Evolutionary conservation across 2,797 vertebrate species (phyloP).

Genomic region (Arnoldichthys spilopterus): DNA sequence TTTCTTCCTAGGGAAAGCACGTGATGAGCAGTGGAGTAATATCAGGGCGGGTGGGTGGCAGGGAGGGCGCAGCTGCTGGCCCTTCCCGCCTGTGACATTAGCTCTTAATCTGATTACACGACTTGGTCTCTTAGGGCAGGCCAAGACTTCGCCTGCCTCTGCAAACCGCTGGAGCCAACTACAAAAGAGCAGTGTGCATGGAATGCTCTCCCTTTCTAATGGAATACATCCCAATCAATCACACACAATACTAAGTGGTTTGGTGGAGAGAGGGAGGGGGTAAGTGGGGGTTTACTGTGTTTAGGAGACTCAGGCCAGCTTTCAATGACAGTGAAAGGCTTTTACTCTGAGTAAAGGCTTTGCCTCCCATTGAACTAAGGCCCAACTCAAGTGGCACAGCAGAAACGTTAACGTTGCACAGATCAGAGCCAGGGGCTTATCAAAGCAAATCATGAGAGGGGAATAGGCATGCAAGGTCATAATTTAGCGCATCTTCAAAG

Average conservation of each 20-base stretch:
- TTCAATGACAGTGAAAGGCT: constrained; percentile 75
- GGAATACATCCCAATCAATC: constrained; percentile 76
- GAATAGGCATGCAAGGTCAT: constrained; percentile 66
- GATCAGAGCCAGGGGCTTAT: constrained; percentile 72
- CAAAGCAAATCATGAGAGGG: constrained; percentile 73
- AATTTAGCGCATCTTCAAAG: constrained; percentile 75
- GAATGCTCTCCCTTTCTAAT: constrained; percentile 68
- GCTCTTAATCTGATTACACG: constrained; percentile 76
- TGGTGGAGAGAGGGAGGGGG: constrained; percentile 37
- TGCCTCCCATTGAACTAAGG: constrained; percentile 72
- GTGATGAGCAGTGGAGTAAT: constrained; percentile 33
- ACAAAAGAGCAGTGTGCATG: constrained; percentile 79
- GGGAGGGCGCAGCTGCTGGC: constrained; percentile 65
- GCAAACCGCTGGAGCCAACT: constrained; percentile 67
- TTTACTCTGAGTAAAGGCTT: constrained; percentile 73
- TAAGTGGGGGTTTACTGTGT: constrained; percentile 38
- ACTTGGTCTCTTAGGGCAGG: constrained; percentile 50
- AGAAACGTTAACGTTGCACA: constrained; percentile 46
- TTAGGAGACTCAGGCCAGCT: constrained; percentile 52
- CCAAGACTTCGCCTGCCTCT: constrained; percentile 63
- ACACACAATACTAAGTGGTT: constrained; percentile 56
- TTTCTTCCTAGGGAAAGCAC: constrained; percentile 32
- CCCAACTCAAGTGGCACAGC: constrained; percentile 47
- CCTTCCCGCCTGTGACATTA: constrained; percentile 69
- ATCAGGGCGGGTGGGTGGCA: constrained; percentile 35